Evolutionary conservation across 2,888 invertebrate genomes (phyloP).

Genomic region (Prostheceraeus crozeri): DNA sequence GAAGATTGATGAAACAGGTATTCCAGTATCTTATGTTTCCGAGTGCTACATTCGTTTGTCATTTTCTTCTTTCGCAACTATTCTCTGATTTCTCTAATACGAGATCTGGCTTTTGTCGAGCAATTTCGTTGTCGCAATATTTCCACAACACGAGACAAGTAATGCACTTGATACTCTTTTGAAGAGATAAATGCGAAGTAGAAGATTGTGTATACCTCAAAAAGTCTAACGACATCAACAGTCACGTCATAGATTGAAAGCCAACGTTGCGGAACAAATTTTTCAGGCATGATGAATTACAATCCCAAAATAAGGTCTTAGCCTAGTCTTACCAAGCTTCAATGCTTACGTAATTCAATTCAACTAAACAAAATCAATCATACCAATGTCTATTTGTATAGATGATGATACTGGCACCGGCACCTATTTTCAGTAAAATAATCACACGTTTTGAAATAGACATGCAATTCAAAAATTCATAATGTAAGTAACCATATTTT

Average conservation of each 20-base stretch:
- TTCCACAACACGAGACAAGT: neutral
- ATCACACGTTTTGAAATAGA: too few species aligned
- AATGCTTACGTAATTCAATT: too few species aligned
- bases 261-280: constrained; percentile 17
- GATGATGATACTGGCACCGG: too few species aligned
- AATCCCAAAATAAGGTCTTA: constrained; percentile 14
- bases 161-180: constrained; percentile 1
- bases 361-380: too few species aligned
- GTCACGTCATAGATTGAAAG: constrained; percentile 5
- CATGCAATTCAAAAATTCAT: too few species aligned
- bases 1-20: neutral
- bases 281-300: constrained; percentile 12
- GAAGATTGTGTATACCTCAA: constrained; percentile 6
- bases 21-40: neutral
- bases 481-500: too few species aligned
- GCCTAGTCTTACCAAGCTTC: too few species aligned
- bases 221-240: constrained; percentile 6
- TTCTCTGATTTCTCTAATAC: constrained; percentile 14
- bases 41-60: constrained; percentile 3
- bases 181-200: constrained; percentile 14
- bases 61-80: constrained; percentile 4
- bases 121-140: constrained; percentile 1
- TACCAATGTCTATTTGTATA: too few species aligned
- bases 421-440: too few species aligned
- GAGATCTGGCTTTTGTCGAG: constrained; percentile 13